Base-by-base conservation (phyloP, 2,888 invertebrate genomes). In the Oxyscelio sp. region DNA sequence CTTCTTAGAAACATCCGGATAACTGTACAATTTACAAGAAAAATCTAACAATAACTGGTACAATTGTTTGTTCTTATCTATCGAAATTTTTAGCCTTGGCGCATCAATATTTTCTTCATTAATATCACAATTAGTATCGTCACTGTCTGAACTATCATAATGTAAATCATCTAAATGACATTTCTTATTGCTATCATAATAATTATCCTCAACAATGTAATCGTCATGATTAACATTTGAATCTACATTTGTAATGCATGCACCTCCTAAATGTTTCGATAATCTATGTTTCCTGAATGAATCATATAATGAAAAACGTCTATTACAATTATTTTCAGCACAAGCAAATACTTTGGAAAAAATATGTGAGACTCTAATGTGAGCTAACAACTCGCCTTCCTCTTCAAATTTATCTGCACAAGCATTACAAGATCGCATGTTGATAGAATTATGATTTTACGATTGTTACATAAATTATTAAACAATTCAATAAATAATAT, bases 281-380 rank as follows among this genome's bases (percentile, higher is more conserved):
- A 58, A 17, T 17, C 50, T 48, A 24, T 74, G 73, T 24, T 74
- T 61, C 4, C 48, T 17, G 22, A 52, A 74, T 17, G 73, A 74
- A 61, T 61, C n/a, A 22, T 63, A 61, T 27, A 61, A 52, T 9
- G 58, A 58, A 40, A 61, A 74, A n/a, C 50, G 73, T 13, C 52
- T 34, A 48, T 50, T 22, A 31, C 73, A 74, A 40, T 52, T 17
- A 48, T 19, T 15, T 21, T 74, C 61, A 8, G 45, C 4, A 27
- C 73, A 61, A 9, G 38, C 9, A 63, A 38, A 74, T 50, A 19
- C 48, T 11, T 17, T 22, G 13, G 11, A 52, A 50, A 24, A 63
- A 58, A 43, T 61, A 19, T 74, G 73, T 11, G 45, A 50, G 4
- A 58, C 8, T 74, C 27, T 61, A 15, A 40, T 74, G 15, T 74